Conservation (phyloP, 2,888 invertebrate genomes). For the Peribatodes rhomboidaria region DNA sequence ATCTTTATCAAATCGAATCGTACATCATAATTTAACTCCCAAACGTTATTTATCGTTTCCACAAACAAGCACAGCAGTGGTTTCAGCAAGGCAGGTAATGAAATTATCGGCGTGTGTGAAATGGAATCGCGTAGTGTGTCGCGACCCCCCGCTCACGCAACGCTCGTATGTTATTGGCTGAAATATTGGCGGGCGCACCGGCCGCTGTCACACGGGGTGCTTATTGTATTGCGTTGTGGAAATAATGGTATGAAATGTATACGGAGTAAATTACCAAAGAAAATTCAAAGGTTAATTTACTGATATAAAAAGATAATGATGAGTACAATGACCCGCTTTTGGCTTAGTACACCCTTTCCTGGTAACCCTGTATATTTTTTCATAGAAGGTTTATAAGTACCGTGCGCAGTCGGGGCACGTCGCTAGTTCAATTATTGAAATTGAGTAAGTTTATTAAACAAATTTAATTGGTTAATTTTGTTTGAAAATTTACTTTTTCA, state of each 20-base stretch:
- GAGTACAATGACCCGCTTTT: too few relatives aligned
- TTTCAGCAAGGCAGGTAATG: not conserved
- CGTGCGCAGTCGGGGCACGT: too few relatives aligned
- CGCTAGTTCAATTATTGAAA: too few relatives aligned
- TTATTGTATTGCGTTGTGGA: slow-evolving; percentile 29
- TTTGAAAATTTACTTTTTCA: not conserved
- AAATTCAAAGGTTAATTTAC: too few relatives aligned
- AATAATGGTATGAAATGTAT: slow-evolving; percentile 4
- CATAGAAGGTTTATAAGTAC: too few relatives aligned
- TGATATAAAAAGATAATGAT: too few relatives aligned
- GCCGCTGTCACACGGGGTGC: slow-evolving; percentile 44
- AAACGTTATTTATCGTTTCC: slow-evolving; percentile 24
- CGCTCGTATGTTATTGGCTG: slow-evolving; percentile 45
- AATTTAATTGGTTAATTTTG: too few relatives aligned
- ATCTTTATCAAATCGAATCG: slow-evolving; percentile 10
- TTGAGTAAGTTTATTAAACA: too few relatives aligned
- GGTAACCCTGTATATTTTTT: too few relatives aligned
- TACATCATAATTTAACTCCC: slow-evolving; percentile 15
- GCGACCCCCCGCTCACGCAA: slow-evolving; percentile 36
- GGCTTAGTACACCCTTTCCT: too few relatives aligned
- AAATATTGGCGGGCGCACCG: slow-evolving; percentile 42
- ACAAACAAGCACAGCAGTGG: slow-evolving; percentile 15
- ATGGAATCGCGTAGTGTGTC: slow-evolving; percentile 47
- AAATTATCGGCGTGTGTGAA: slow-evolving; percentile 30
- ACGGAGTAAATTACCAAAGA: not conserved